Evolutionary conservation across 2,113 vertebrate genomes (phyloP).

Genomic region (Hydrochoerus hydrochaeris): DNA sequence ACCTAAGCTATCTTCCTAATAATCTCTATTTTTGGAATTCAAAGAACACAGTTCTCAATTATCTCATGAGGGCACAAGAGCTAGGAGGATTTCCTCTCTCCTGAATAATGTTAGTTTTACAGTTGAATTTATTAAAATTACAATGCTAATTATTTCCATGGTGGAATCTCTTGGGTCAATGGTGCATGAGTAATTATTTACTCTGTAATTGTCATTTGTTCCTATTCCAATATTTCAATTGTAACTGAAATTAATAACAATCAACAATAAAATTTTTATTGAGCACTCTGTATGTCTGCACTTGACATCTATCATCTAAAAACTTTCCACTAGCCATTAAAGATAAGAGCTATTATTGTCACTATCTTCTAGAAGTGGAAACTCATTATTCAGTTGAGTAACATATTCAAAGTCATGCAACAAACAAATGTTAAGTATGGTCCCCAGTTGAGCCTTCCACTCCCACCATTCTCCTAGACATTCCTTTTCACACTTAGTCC

Average conservation of each 20-base stretch:
- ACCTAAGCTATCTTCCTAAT: constrained; percentile 53
- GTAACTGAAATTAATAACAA: neutral
- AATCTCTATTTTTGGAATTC: constrained; percentile 63
- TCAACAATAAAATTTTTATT: neutral
- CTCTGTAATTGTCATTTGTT: neutral
- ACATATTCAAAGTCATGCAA: neutral
- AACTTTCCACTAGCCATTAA: neutral
- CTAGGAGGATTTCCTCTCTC: constrained; percentile 60
- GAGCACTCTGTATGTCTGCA: neutral
- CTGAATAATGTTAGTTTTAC: constrained; percentile 56
- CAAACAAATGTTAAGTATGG: neutral
- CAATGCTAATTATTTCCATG: constrained; percentile 47
- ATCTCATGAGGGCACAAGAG: constrained; percentile 57
- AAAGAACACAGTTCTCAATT: constrained; percentile 55
- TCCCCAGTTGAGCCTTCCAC: neutral
- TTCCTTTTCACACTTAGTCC: neutral
- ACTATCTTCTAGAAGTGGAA: neutral
- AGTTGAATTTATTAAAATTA: constrained; percentile 52
- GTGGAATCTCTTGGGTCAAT: constrained; percentile 26
- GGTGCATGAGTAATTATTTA: constrained; percentile 23
- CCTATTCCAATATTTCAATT: neutral
- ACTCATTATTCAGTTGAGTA: neutral
- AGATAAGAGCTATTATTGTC: neutral
- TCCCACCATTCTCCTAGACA: neutral
- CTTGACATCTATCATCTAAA: neutral